These are phyloP conservation scores for Orestias chungarensis DNA, from an alignment of 2,797 vertebrate genomes.

Conservation along the genomic window DNA sequence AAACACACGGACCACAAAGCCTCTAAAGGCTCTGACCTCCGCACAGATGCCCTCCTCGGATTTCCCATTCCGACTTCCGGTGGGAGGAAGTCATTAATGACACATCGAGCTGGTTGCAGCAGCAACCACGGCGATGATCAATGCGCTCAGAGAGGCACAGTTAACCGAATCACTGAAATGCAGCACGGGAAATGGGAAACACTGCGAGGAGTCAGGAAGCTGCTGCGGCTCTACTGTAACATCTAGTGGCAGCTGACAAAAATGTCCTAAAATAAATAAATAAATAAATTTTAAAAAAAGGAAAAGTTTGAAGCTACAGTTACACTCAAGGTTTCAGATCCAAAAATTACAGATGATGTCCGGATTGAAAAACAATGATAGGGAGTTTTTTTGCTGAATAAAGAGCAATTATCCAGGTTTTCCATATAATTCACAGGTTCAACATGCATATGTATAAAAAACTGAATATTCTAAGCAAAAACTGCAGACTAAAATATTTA, in stretches of 20 bases:
- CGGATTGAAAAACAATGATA: too few species aligned
- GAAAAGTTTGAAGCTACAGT: background rate
- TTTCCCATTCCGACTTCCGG: constrained; percentile 57
- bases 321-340: background rate
- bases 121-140: constrained; percentile 17
- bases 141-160: constrained; percentile 25
- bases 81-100: constrained; percentile 59
- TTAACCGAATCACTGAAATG: constrained; percentile 6
- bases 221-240: constrained; percentile 21
- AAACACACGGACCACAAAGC: constrained; percentile 23
- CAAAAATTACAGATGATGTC: background rate
- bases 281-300: too few species aligned
- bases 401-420: background rate
- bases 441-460: background rate
- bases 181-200: constrained; percentile 1
- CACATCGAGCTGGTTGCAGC: constrained; percentile 28
- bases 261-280: background rate
- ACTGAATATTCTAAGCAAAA: background rate
- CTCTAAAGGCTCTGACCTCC: constrained; percentile 27
- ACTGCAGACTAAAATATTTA: background rate
- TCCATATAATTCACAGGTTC: background rate
- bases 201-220: constrained; percentile 7
- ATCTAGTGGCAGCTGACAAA: constrained; percentile 17
- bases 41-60: constrained; percentile 58
- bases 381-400: background rate